Conservation (phyloP, 2,797 vertebrate species). For the Nasua narica region DNA sequence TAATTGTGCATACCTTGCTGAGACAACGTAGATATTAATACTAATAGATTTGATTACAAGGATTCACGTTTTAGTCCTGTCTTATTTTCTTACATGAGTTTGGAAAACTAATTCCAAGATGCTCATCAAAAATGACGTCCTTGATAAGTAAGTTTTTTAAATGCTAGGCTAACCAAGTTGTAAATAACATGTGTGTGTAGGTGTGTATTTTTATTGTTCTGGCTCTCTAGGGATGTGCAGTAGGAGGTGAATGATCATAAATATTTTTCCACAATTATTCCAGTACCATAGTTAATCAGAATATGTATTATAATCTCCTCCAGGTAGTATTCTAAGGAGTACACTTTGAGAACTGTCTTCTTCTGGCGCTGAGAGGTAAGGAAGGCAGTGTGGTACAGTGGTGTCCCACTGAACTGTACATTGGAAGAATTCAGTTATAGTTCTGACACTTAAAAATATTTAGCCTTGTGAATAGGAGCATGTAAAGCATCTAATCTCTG, state of each 20-base stretch:
- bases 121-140: not conserved
- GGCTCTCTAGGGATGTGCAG: not conserved
- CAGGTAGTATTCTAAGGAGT: not conserved
- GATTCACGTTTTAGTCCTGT: not conserved
- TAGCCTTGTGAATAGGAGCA: not conserved
- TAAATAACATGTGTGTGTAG: not conserved
- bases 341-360: not conserved
- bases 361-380: not conserved
- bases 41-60: not conserved
- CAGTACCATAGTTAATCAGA: not conserved
- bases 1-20: not conserved
- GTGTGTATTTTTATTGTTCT: not conserved
- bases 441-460: not conserved
- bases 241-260: accelerated
- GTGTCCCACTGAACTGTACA: not conserved
- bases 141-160: not conserved
- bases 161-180: not conserved
- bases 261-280: not conserved
- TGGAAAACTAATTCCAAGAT: not conserved
- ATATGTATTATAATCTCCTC: not conserved
- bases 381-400: not conserved
- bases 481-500: not conserved
- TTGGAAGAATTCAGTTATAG: not conserved
- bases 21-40: not conserved
- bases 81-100: not conserved